These are phyloP conservation scores for Chlamydotis undulata DNA, from an alignment of 2,113 vertebrate genomes.

Conservation along the genomic window DNA sequence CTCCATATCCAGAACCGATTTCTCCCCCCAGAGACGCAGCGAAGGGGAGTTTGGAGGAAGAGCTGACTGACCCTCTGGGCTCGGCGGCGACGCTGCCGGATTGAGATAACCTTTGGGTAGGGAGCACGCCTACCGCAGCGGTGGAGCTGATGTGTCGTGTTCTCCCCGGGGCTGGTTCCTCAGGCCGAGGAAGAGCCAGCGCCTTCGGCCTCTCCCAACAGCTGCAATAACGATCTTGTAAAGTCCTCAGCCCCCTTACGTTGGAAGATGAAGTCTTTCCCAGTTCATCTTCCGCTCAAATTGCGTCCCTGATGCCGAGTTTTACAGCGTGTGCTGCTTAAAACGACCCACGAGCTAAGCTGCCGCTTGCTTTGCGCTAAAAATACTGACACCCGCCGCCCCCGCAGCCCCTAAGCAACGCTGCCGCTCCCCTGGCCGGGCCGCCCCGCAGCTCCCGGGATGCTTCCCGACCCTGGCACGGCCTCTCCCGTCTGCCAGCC, in stretches of 20 bases:
- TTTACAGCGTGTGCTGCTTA: not conserved
- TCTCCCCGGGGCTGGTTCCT: not conserved
- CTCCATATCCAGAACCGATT: not conserved
- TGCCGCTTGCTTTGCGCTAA: not conserved
- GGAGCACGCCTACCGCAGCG: not conserved
- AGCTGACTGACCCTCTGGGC: not conserved
- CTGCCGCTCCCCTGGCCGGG: not conserved
- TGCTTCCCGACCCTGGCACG: not conserved
- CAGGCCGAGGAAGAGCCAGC: not conserved
- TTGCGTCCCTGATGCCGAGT: not conserved
- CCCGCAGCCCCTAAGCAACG: not conserved
- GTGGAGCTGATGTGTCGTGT: not conserved
- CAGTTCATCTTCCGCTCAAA: not conserved
- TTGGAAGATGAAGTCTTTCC: not conserved
- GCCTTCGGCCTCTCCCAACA: not conserved
- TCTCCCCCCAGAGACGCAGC: not conserved
- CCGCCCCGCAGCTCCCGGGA: not conserved
- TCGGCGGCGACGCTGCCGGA: not conserved
- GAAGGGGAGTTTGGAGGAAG: not conserved
- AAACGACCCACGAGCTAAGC: not conserved
- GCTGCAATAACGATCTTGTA: not conserved
- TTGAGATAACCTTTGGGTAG: not conserved
- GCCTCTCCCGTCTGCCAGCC: conserved; percentile 66
- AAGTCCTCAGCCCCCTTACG: not conserved
- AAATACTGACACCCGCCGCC: not conserved